These are phyloP conservation scores for Setipinna tenuifilis DNA, from an alignment of 2,797 vertebrate species.

Conservation along the genomic window DNA sequence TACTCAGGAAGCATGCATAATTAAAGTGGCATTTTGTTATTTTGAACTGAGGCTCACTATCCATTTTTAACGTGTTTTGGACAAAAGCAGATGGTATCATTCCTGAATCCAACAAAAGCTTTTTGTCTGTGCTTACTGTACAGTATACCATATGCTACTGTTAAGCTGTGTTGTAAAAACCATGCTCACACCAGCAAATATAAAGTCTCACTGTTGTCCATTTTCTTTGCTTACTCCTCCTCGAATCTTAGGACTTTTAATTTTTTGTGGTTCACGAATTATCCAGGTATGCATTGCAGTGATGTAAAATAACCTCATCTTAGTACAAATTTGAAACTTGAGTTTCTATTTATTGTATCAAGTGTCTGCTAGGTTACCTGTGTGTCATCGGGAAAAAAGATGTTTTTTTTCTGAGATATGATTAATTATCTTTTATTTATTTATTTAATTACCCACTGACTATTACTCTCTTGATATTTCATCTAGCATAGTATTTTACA, in stretches of 20 bases:
- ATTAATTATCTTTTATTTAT: too few species aligned
- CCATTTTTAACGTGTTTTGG: conserved; percentile 32
- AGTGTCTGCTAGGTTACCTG: conserved; percentile 2
- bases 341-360: neutral
- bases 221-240: neutral
- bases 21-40: conserved; percentile 46
- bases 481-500: neutral
- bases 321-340: neutral
- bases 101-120: neutral
- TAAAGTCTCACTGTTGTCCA: neutral
- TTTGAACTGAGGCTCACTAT: conserved; percentile 27
- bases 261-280: neutral
- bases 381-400: neutral
- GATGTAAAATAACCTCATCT: neutral
- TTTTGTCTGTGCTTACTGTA: neutral
- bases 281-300: neutral
- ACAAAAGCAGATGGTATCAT: neutral
- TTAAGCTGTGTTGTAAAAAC: neutral
- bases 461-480: too few species aligned
- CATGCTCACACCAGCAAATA: neutral
- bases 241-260: neutral
- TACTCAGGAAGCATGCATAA: conserved; percentile 44
- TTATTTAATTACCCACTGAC: too few species aligned
- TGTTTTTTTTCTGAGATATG: neutral
- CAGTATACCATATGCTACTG: neutral